phyloP scores from a whole-genome alignment of 2,797 vertebrate genomes.

The Phataginus tricuspis region DNA sequence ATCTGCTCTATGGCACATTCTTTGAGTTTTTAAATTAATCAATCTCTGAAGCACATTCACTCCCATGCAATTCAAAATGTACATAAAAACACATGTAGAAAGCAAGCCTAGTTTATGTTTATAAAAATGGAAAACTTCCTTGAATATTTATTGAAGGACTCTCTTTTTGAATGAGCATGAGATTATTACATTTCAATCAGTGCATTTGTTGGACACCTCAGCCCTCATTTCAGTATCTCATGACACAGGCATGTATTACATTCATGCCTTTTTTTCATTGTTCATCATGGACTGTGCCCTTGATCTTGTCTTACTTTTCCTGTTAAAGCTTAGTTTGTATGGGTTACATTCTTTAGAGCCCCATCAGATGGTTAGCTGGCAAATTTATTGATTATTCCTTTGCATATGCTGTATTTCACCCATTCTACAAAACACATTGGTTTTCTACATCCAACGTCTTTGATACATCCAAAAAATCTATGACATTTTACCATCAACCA shows the following conservation, averaged over 20 bases:
- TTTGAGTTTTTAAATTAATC: constrained; percentile 65
- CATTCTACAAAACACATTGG: neutral
- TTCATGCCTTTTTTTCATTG: neutral
- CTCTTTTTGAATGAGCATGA: neutral
- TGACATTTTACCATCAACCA: neutral
- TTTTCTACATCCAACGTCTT: neutral
- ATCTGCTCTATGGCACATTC: constrained; percentile 39
- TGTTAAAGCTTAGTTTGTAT: neutral
- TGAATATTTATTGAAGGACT: neutral
- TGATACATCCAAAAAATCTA: neutral
- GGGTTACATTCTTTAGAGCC: neutral
- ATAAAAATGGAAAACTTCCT: constrained; percentile 33
- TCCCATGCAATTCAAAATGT: constrained; percentile 68
- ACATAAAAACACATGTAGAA: neutral
- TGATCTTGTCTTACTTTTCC: neutral
- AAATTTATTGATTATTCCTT: neutral
- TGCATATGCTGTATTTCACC: neutral
- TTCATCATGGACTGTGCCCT: neutral
- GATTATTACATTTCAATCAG: neutral
- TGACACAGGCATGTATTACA: neutral
- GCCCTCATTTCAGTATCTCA: neutral
- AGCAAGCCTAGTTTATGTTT: neutral
- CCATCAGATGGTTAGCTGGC: neutral
- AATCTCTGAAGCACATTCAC: constrained; percentile 52
- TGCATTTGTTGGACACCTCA: neutral